Evolutionary conservation across 2,113 vertebrate genomes (phyloP).

Genomic region (Centropus unirufus): DNA sequence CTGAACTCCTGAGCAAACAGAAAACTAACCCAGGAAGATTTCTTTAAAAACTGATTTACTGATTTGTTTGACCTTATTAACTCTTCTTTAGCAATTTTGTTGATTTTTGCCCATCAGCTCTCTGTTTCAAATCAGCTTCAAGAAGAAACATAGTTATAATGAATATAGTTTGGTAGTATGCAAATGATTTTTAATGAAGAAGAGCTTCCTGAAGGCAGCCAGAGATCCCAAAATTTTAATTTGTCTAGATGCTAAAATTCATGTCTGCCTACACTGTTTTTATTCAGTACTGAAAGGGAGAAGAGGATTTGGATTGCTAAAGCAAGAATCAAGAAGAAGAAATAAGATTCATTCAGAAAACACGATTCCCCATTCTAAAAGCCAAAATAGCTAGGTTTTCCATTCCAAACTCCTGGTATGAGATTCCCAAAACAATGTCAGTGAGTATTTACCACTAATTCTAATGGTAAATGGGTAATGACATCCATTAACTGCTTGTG

Average conservation of each 20-base stretch:
- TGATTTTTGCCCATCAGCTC: conserved; percentile 24
- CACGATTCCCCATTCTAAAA: background rate
- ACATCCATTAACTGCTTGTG: background rate
- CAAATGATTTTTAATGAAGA: conserved; percentile 39
- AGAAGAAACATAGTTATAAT: background rate
- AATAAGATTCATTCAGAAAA: background rate
- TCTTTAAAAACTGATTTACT: background rate
- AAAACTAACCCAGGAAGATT: conserved; percentile 30
- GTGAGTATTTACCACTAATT: background rate
- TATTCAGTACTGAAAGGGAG: background rate
- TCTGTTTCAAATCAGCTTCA: conserved; percentile 13
- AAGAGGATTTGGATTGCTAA: background rate
- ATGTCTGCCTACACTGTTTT: background rate
- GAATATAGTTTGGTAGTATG: background rate
- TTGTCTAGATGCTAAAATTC: background rate
- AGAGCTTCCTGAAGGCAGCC: background rate
- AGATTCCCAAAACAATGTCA: background rate
- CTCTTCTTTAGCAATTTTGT: background rate
- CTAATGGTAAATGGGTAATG: background rate
- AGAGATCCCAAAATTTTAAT: conserved; percentile 4
- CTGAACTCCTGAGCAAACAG: conserved; percentile 61
- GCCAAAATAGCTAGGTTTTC: background rate
- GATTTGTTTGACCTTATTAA: conserved; percentile 61
- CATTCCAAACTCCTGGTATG: background rate
- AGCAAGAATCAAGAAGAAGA: background rate